A percentile compares a stretch with the other conserved stretches of the same genome.
phyloP scores from a whole-genome alignment of 2,113 vertebrate genomes.

The Thymallus thymallus region DNA sequence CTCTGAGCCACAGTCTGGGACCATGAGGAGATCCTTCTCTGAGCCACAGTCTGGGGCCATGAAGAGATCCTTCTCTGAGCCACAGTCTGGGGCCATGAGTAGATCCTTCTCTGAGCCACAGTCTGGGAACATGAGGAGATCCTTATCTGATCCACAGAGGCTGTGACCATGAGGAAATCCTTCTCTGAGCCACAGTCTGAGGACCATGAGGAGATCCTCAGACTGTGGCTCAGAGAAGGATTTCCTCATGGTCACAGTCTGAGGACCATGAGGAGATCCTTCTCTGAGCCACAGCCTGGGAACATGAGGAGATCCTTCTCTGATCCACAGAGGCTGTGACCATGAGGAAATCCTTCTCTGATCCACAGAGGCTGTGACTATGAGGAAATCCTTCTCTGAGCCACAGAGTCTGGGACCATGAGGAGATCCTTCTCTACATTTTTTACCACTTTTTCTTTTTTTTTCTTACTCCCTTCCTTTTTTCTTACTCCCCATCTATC shows the following conservation, averaged over 20 bases:
- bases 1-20: conserved; percentile 35
- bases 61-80: conserved; percentile 56
- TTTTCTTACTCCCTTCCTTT: not conserved
- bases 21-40: conserved; percentile 37
- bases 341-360: too few species aligned
- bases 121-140: conserved; percentile 69
- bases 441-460: conserved; percentile 43
- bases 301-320: too few species aligned
- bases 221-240: too few species aligned
- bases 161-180: not conserved
- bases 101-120: conserved; percentile 58
- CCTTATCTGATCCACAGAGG: conserved; percentile 48
- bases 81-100: conserved; percentile 1
- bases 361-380: conserved; percentile 27
- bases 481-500: conserved; percentile 62
- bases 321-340: too few species aligned
- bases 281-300: too few species aligned
- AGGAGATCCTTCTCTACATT: conserved; percentile 56
- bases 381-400: conserved; percentile 50
- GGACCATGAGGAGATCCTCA: conserved; percentile 56
- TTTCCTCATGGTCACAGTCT: too few species aligned
- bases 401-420: conserved; percentile 68
- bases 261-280: too few species aligned
- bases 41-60: conserved; percentile 72
- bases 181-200: conserved; percentile 71